A percentile compares a stretch with the other conserved stretches of the same genome.
Evolutionary conservation across 1,140 invertebrate species (phyloP).

Genomic region (Gonatopus flavifemur): DNA sequence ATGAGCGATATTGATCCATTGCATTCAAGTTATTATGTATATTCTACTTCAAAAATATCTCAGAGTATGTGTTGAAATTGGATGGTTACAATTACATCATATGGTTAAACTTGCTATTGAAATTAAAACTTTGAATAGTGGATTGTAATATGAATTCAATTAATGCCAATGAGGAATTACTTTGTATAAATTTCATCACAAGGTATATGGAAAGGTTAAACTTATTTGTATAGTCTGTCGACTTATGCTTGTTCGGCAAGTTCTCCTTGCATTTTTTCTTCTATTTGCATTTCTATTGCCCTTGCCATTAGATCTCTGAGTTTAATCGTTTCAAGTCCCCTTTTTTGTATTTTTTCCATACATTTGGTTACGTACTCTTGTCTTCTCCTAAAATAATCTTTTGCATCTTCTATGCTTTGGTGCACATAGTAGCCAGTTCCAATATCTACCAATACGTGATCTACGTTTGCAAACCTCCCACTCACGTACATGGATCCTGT

Average conservation of each 20-base stretch:
- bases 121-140: not conserved
- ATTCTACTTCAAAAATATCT: too few relatives aligned
- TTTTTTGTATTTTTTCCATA: slow-evolving; percentile 88
- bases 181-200: not conserved
- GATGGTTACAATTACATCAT: too few relatives aligned
- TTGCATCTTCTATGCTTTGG: slow-evolving; percentile 79
- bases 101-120: too few relatives aligned
- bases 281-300: slow-evolving; percentile 70
- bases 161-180: too few relatives aligned
- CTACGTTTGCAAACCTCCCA: slow-evolving; percentile 77
- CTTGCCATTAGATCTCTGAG: slow-evolving; percentile 77
- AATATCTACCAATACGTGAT: slow-evolving; percentile 88
- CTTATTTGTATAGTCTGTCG: slow-evolving; percentile 1
- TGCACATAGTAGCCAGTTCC: slow-evolving; percentile 95
- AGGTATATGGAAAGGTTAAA: not conserved
- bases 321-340: slow-evolving; percentile 84
- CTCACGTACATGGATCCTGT: slow-evolving; percentile 95
- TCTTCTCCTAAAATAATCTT: slow-evolving; percentile 91
- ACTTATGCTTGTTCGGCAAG: slow-evolving; percentile 22
- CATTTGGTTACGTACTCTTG: slow-evolving; percentile 88
- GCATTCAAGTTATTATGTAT: too few relatives aligned
- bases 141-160: not conserved
- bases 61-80: too few relatives aligned
- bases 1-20: too few relatives aligned
- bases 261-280: slow-evolving; percentile 42